Evolutionary conservation across 2,888 invertebrate species (phyloP).

Genomic region (Pristionchus mayeri): DNA sequence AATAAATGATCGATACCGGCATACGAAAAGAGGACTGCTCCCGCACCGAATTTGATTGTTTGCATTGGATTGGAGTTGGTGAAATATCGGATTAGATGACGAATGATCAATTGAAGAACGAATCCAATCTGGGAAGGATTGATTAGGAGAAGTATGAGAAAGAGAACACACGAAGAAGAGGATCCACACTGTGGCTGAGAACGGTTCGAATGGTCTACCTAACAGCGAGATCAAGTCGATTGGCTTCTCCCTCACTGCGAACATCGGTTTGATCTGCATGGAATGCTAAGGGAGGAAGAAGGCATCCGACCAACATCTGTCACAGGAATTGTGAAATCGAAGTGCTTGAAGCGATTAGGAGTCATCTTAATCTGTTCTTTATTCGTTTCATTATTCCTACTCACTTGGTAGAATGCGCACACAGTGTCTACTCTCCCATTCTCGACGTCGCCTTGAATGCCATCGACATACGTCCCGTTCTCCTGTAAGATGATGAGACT

Average conservation of each 20-base stretch:
- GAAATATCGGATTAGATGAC: not conserved
- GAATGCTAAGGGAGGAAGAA: not conserved
- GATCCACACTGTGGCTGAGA: conserved; percentile 1
- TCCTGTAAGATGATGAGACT: not conserved
- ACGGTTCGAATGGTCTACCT: not conserved
- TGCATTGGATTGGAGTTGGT: not conserved
- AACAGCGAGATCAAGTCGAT: not conserved
- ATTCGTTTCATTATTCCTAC: not conserved
- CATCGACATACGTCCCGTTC: conserved; percentile 6
- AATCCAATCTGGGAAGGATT: not conserved
- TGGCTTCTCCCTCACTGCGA: conserved; percentile 21
- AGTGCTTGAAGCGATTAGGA: conserved; percentile 16
- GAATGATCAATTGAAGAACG: not conserved
- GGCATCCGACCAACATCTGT: not conserved
- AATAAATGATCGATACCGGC: not conserved
- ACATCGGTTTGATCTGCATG: conserved; percentile 29
- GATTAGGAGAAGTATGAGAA: not conserved
- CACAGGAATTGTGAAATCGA: conserved; percentile 24
- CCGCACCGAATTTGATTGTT: not conserved
- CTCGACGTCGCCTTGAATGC: conserved; percentile 9
- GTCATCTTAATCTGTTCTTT: not conserved
- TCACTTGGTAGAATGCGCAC: conserved; percentile 12
- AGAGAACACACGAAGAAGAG: not conserved
- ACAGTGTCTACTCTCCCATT: conserved; percentile 1
- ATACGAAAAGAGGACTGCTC: not conserved